phyloP scores from a whole-genome alignment of 2,113 vertebrate species.

The Pterophyllum scalare region DNA sequence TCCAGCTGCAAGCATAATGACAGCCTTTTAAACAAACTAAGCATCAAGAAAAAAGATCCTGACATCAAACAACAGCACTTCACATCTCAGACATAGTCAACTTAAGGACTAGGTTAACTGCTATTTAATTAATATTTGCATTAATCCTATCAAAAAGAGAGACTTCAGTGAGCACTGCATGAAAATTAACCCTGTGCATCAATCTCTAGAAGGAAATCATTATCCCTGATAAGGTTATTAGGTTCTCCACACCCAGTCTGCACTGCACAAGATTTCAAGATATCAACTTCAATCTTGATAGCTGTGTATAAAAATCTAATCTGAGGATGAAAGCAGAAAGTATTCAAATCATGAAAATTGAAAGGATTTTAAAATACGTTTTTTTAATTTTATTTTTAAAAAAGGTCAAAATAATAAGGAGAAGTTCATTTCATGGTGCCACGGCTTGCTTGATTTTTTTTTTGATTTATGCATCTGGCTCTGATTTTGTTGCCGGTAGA shows the following conservation, averaged over 20 bases:
- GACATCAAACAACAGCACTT: constrained; percentile 35
- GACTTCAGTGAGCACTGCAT: constrained; percentile 33
- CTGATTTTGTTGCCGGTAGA: not conserved
- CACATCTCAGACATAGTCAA: constrained; percentile 14
- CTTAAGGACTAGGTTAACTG: constrained; percentile 18
- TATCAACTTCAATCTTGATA: constrained; percentile 9
- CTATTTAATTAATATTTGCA: constrained; percentile 58
- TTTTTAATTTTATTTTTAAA: too few relatives aligned
- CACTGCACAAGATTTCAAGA: not conserved
- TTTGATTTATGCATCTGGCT: not conserved
- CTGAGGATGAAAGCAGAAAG: constrained; percentile 26
- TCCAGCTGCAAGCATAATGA: not conserved
- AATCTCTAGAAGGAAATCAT: constrained; percentile 24
- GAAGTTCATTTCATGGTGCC: not conserved
- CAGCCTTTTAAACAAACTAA: constrained; percentile 1
- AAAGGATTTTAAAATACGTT: constrained; percentile 29
- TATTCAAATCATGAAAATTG: constrained; percentile 2
- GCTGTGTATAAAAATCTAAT: not conserved
- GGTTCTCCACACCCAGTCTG: constrained; percentile 3
- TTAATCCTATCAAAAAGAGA: constrained; percentile 65
- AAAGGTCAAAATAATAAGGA: constrained; percentile 7
- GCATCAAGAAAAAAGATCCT: not conserved
- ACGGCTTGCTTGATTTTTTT: not conserved
- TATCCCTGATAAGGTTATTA: constrained; percentile 30
- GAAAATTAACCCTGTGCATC: constrained; percentile 39